A percentile compares a stretch with the other conserved stretches of the same genome.
Evolutionary conservation across 2,797 vertebrate genomes (phyloP).

Genomic region (Phyllotis vaccarum): DNA sequence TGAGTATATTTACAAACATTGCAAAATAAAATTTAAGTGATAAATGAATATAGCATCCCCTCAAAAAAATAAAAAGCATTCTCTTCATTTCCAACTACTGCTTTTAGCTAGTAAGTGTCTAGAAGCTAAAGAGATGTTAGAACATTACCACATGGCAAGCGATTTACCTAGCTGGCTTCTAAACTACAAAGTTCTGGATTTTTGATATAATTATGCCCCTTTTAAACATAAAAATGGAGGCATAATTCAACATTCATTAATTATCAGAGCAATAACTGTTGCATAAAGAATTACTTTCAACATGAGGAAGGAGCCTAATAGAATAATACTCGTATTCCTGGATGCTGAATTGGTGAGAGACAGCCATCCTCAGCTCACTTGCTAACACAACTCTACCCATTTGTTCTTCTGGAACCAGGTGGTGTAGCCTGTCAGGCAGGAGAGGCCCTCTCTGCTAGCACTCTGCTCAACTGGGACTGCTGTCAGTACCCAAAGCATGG

Average conservation of each 20-base stretch:
- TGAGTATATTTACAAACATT: constrained; percentile 38
- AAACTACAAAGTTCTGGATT: not conserved
- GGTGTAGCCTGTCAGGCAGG: not conserved
- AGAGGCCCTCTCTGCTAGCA: not conserved
- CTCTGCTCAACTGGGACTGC: not conserved
- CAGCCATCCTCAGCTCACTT: not conserved
- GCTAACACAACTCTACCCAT: not conserved
- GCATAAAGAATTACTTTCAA: not conserved
- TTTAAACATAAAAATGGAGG: constrained; percentile 51
- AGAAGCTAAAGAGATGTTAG: not conserved
- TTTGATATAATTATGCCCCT: not conserved
- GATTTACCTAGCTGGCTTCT: not conserved
- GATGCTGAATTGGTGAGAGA: not conserved
- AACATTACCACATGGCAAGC: not conserved
- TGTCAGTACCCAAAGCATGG: not conserved
- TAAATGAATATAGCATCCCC: not conserved
- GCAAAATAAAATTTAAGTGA: constrained; percentile 56
- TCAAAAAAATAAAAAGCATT: not conserved
- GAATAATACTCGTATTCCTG: not conserved
- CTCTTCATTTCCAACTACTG: constrained; percentile 10
- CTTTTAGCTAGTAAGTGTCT: constrained; percentile 30
- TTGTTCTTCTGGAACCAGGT: not conserved
- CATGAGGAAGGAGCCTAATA: not conserved
- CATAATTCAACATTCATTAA: not conserved
- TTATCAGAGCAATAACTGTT: not conserved